Base-by-base conservation (phyloP, 2,113 vertebrate species). In the Chaetops frenatus region DNA sequence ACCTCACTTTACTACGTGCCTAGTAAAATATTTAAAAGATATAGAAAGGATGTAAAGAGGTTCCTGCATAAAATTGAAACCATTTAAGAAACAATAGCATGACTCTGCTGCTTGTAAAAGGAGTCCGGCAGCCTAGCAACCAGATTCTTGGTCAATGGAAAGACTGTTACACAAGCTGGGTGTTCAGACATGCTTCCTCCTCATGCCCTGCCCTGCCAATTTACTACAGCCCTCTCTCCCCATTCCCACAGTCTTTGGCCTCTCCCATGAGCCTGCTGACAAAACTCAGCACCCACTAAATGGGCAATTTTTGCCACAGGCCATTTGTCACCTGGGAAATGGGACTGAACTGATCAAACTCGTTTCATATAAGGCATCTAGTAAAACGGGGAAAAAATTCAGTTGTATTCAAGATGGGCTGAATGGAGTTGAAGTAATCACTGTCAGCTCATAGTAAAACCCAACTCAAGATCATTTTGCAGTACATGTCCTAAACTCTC, bases 211-310 rank as follows among this genome's bases (percentile, higher is more conserved):
- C 90, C 87, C 90, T 94, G 85, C 81, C 94, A 81, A 90, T 92
- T 94, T 92, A 92, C 88, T 78, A 24, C 85, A 95, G 79, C 71
- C 47, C 76, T 77, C 33, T 93, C 85, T 88, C 92, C 72, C 61
- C 88, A 94, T 96, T 96, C 94, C 94, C 95, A 96, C 94, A 96
- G 93, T 94, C 95, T 95, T 94, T 96, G 93, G 92, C 95, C 95
- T 96, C 90, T 95, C 90, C 90, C 16, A 2, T 78, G 82, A 92
- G 94, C 57, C 72, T 50, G 53, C 53, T 86, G 74, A 93, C 90
- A 96, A 96, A 96, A 95, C 92, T 88, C 94, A 95, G 88, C 82
- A 88, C 88, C 88, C 92, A 92, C 88, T 79, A 78, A 90, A 92
- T 2, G 0, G 47, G 51, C 67, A 44, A 90, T 94, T 92, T 95